Percentiles rank a stretch among this genome's conserved stretches.
Conservation (phyloP, 2,888 invertebrate genomes). For the Drosophila nr. perissopoda region DNA sequence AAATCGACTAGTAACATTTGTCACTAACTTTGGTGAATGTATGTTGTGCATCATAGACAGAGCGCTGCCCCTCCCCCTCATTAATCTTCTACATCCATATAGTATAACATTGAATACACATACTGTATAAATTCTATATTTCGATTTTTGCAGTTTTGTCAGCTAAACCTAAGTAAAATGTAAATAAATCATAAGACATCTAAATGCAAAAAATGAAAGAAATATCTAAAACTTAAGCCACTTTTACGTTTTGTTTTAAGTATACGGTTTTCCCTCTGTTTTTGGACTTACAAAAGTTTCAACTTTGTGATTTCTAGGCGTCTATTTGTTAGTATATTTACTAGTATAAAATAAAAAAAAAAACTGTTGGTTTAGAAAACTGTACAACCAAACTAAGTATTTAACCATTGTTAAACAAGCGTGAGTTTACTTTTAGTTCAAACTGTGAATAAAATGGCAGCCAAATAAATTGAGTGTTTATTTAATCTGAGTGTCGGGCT, state of each 20-base stretch:
- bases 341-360: constrained; percentile 21
- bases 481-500: constrained; percentile 6
- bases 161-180: constrained; percentile 67
- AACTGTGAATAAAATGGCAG: constrained; percentile 59
- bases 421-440: constrained; percentile 57
- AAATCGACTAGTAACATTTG: constrained; percentile 53
- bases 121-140: constrained; percentile 51
- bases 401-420: constrained; percentile 57
- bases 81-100: constrained; percentile 18
- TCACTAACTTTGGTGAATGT: constrained; percentile 50
- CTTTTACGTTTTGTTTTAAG: background rate
- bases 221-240: constrained; percentile 36
- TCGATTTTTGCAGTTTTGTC: constrained; percentile 30
- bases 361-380: constrained; percentile 59
- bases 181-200: constrained; percentile 57
- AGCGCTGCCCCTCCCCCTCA: constrained; percentile 30
- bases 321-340: constrained; percentile 33
- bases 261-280: constrained; percentile 9
- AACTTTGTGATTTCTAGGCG: constrained; percentile 60
- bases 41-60: constrained; percentile 59
- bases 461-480: constrained; percentile 57
- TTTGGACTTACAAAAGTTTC: constrained; percentile 37
- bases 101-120: constrained; percentile 38
- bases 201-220: constrained; percentile 7
- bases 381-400: constrained; percentile 52